Evolutionary conservation across 2,888 invertebrate species (phyloP).

Genomic region (Heliconius sara): DNA sequence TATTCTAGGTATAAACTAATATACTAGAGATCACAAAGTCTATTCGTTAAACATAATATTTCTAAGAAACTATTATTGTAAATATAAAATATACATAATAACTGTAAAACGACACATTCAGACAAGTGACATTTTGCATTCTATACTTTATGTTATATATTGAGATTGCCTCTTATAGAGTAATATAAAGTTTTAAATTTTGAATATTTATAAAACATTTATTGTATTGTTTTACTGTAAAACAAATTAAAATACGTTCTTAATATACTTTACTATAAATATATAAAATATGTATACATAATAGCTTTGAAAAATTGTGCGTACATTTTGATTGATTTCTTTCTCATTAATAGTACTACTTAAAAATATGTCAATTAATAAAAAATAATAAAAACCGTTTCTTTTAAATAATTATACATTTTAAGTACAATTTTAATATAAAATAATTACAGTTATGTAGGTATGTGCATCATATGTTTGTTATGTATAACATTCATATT

Average conservation of each 20-base stretch:
- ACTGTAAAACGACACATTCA: background rate
- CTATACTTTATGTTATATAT: background rate
- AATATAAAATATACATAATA: background rate
- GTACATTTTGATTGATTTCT: background rate
- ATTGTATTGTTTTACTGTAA: too few species aligned
- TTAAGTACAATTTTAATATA: slow-evolving; percentile 7
- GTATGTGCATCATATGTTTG: too few species aligned
- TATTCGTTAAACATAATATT: slow-evolving; percentile 12
- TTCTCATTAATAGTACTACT: background rate
- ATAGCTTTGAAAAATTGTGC: background rate
- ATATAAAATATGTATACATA: background rate
- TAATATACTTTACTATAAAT: background rate
- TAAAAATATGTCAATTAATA: background rate
- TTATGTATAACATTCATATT: too few species aligned
- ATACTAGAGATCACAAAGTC: slow-evolving; percentile 18
- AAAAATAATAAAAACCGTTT: background rate
- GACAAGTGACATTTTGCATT: background rate
- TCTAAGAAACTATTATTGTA: background rate
- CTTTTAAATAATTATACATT: background rate
- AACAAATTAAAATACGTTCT: background rate
- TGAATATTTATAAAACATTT: too few species aligned
- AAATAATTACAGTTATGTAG: background rate
- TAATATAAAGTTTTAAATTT: background rate
- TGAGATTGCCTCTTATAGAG: too few species aligned
- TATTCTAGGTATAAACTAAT: slow-evolving; percentile 7